Conservation (phyloP, 1,140 invertebrate species). For the Ceratina japonica region DNA sequence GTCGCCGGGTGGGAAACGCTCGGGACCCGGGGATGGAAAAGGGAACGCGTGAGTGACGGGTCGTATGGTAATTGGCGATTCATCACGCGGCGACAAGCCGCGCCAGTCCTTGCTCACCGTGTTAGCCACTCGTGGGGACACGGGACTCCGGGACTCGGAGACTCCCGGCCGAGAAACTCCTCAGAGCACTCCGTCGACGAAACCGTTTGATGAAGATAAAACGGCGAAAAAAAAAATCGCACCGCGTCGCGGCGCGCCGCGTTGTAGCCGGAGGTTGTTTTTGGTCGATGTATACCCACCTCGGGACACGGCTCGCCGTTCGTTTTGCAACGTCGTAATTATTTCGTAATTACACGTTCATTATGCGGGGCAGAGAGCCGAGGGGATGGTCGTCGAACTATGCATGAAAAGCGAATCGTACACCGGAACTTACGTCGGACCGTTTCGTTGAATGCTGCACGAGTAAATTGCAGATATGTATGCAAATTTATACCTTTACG, state of each 20-base stretch:
- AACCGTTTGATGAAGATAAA: conserved; percentile 58
- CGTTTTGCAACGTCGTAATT: conserved; percentile 56
- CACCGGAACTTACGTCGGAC: not conserved
- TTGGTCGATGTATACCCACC: conserved; percentile 35
- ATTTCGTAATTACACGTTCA: conserved; percentile 58
- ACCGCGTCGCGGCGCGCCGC: too few relatives aligned
- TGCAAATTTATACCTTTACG: not conserved
- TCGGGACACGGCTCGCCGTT: conserved; percentile 48
- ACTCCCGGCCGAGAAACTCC: conserved; percentile 37
- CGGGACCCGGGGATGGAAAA: conserved; percentile 13
- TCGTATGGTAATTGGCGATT: conserved; percentile 59
- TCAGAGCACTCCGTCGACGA: conserved; percentile 54
- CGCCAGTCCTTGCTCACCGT: conserved; percentile 51
- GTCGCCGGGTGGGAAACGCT: conserved; percentile 15
- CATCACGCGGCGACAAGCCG: conserved; percentile 54
- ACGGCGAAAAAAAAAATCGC: conserved; percentile 32
- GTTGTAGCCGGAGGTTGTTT: conserved; percentile 29
- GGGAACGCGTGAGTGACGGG: conserved; percentile 45
- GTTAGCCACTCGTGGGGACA: conserved; percentile 56
- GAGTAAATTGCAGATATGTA: too few relatives aligned
- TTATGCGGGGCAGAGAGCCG: conserved; percentile 37
- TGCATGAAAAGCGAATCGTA: not conserved
- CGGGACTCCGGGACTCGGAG: conserved; percentile 9
- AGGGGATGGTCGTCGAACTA: conserved; percentile 6
- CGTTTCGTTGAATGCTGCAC: not conserved